Evolutionary conservation across 2,113 vertebrate genomes (phyloP), one percentile per base, ranked within the genome.

Genomic region (Beaufortia kweichowensis): DNA sequence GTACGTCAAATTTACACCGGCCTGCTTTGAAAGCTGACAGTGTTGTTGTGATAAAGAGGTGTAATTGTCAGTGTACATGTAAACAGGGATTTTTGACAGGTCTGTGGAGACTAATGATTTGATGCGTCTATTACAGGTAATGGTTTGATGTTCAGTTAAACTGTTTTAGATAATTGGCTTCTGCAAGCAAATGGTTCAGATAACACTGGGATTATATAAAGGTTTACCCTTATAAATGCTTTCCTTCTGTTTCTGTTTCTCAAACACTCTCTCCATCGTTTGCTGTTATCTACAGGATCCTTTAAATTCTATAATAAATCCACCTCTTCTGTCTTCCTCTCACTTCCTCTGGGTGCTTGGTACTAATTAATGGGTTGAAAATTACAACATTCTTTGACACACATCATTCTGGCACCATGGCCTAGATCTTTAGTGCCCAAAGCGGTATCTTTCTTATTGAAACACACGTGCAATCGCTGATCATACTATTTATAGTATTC

Each of bases 321-420:
- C 24, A 23, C 60, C 28, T 28, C 12, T 7, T 69, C 24, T 77
- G 39, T 78, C 66, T 70, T 53, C 48, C 57, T 73, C 26, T 68
- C 50, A 21, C 60, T 77, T 21, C 21, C 59, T 24, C 61, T 65
- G 23, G 57, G 76, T 75, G 28, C 68, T 79, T 67, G 74, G 68
- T 29, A 65, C 39, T 77, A 66, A 79, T 80, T 81, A 78, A 84
- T 82, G 48, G 74, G 57, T 35, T 53, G 23, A 9, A 35, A 79
- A 75, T 82, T 71, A 61, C 78, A 80, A 73, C 79, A 83, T 79
- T 56, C 65, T 61, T 55, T 79, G 71, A 67, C 80, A 80, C 75
- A 71, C 69, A 64, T 48, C 79, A 71, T 41, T 55, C 26, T 75
- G 55, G n/a, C 33, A 61, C 71, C 56, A 50, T 33, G 80, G 65